Percentiles rank a stretch among this genome's conserved stretches.
These are phyloP conservation scores for Sebastes kiyomatsui DNA, from an alignment of 2,797 vertebrate genomes.

Conservation along the genomic window DNA sequence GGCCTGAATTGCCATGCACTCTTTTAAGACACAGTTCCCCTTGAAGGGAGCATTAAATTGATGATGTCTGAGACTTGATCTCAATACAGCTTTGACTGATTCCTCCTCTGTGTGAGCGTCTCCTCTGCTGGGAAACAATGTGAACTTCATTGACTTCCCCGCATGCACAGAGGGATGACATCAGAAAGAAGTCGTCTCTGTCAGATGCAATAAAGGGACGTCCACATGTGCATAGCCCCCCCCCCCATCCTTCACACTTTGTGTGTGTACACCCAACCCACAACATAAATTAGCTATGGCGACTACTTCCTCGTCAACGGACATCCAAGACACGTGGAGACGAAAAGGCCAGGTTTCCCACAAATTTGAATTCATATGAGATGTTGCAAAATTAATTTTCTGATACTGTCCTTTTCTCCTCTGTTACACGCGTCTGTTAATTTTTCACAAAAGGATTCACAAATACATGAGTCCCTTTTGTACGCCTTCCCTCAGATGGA, in stretches of 20 bases:
- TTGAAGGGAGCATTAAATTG: slow-evolving; percentile 49
- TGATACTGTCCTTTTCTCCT: slow-evolving; percentile 34
- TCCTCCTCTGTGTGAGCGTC: slow-evolving; percentile 41
- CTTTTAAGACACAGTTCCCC: slow-evolving; percentile 36
- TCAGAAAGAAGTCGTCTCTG: slow-evolving; percentile 78
- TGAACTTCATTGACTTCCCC: slow-evolving; percentile 65
- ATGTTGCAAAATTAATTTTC: slow-evolving; percentile 59
- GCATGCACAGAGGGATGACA: slow-evolving; percentile 60
- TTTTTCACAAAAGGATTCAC: slow-evolving; percentile 75
- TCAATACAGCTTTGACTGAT: slow-evolving; percentile 55
- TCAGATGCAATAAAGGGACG: slow-evolving; percentile 75
- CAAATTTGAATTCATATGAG: slow-evolving; percentile 47
- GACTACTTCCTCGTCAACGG: slow-evolving; percentile 52
- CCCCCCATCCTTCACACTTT: slow-evolving; percentile 65
- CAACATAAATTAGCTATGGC: slow-evolving; percentile 73
- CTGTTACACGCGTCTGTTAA: slow-evolving; percentile 44
- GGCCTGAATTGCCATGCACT: slow-evolving; percentile 33
- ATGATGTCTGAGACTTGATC: slow-evolving; percentile 56
- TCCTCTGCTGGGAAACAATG: slow-evolving; percentile 61
- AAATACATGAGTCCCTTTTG: slow-evolving; percentile 74
- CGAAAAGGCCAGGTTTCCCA: slow-evolving; percentile 22
- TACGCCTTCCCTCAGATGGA: slow-evolving; percentile 72
- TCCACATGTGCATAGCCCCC: slow-evolving; percentile 42
- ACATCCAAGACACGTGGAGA: slow-evolving; percentile 33
- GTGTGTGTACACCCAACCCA: slow-evolving; percentile 49